Conservation (phyloP, 2,888 invertebrate genomes). For the Ectemnius continuus region DNA sequence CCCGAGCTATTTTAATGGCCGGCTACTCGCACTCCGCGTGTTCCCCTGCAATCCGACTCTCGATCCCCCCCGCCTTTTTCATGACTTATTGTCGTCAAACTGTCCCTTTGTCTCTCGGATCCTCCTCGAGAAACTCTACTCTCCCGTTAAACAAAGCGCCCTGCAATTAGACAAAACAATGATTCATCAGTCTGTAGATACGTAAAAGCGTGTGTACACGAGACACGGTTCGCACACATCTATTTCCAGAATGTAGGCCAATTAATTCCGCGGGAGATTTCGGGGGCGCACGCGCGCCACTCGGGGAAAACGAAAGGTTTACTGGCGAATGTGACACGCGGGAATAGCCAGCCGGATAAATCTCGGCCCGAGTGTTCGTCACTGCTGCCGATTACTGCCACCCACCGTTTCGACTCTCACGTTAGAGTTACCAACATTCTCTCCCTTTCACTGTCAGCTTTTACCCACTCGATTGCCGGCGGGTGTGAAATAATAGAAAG, state of each 20-base stretch:
- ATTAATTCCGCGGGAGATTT: constrained; percentile 63
- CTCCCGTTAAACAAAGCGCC: too few relatives aligned
- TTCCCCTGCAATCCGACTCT: too few relatives aligned
- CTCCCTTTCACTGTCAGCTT: not conserved
- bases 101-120: too few relatives aligned
- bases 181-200: too few relatives aligned
- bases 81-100: too few relatives aligned
- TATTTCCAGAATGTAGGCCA: constrained; percentile 69
- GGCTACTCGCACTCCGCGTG: not conserved
- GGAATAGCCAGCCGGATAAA: constrained; percentile 57
- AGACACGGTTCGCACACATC: constrained; percentile 35
- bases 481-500: not conserved
- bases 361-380: constrained; percentile 24
- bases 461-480: not conserved
- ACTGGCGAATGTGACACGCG: constrained; percentile 54
- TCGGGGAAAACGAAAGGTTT: constrained; percentile 59
- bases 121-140: too few relatives aligned
- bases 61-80: too few relatives aligned
- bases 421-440: too few relatives aligned
- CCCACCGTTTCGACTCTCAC: too few relatives aligned
- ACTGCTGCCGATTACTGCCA: not conserved
- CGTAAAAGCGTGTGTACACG: not conserved
- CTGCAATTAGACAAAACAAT: too few relatives aligned
- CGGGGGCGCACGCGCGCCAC: constrained; percentile 40
- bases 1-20: constrained; percentile 66